These are phyloP conservation scores for Lepisosteus oculatus DNA, from an alignment of 2,113 vertebrate species.

Conservation along the genomic window DNA sequence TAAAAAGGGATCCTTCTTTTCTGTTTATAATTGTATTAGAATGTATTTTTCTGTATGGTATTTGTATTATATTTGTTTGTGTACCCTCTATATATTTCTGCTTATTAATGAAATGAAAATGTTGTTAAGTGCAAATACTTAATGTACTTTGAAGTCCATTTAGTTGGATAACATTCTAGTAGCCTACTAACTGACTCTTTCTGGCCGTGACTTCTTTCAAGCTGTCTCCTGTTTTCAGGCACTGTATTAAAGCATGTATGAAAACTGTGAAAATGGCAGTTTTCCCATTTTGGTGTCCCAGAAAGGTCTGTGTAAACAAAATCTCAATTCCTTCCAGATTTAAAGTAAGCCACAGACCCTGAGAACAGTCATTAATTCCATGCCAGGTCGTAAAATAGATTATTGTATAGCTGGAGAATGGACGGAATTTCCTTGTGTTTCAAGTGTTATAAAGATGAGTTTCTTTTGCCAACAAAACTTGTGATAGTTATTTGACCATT, in stretches of 20 bases:
- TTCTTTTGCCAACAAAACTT: constrained; percentile 10
- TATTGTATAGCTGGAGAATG: constrained; percentile 24
- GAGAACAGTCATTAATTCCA: constrained; percentile 8
- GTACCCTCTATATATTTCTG: too few species aligned
- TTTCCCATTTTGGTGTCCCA: constrained; percentile 9
- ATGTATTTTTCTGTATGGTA: too few species aligned
- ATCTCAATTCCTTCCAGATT: background rate
- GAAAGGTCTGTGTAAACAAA: constrained; percentile 5
- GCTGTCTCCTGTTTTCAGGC: constrained; percentile 4
- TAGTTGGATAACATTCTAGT: too few species aligned
- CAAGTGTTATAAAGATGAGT: background rate
- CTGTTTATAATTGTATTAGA: too few species aligned
- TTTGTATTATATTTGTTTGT: too few species aligned
- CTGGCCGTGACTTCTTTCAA: too few species aligned
- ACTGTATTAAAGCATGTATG: constrained; percentile 5
- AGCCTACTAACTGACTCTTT: too few species aligned
- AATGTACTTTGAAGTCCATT: too few species aligned
- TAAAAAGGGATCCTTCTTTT: too few species aligned
- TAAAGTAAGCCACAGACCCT: constrained; percentile 3
- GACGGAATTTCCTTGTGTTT: constrained; percentile 23
- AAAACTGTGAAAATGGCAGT: background rate
- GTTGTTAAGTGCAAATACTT: too few species aligned
- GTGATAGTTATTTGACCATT: background rate
- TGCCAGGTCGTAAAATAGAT: constrained; percentile 16
- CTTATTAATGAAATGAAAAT: too few species aligned